Evolutionary conservation across 2,797 vertebrate genomes (phyloP).

Genomic region (Rhabdophis nuchalis): DNA sequence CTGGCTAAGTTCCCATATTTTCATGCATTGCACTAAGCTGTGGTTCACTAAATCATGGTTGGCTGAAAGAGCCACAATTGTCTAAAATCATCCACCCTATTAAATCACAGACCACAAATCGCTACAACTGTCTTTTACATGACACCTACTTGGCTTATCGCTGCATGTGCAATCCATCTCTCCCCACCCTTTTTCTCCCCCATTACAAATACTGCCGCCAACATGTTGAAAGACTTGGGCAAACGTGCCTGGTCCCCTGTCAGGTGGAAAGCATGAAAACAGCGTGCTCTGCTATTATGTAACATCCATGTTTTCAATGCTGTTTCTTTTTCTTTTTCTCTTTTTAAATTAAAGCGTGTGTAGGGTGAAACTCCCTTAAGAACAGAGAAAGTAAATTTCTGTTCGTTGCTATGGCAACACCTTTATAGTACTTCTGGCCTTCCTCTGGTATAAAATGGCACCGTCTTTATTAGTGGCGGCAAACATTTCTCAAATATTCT

Average conservation of each 20-base stretch:
- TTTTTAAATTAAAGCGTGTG: background rate
- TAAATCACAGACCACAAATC: background rate
- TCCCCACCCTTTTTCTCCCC: background rate
- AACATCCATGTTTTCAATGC: background rate
- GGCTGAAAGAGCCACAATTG: background rate
- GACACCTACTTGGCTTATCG: background rate
- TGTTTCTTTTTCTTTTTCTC: background rate
- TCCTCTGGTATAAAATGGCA: conserved; percentile 4
- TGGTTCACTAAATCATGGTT: background rate
- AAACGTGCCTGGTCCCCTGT: background rate
- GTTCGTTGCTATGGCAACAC: conserved; percentile 18
- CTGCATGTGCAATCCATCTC: background rate
- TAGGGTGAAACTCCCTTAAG: conserved; percentile 1
- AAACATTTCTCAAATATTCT: background rate
- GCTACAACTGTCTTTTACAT: background rate
- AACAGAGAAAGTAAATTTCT: conserved; percentile 6
- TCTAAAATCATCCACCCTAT: background rate
- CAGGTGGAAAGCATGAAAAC: background rate
- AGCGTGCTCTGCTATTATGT: background rate
- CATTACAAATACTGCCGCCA: background rate
- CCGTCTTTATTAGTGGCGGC: background rate
- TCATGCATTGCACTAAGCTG: background rate
- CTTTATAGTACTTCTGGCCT: conserved; percentile 5
- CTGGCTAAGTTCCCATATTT: background rate
- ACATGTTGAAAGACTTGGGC: background rate